phyloP scores from a whole-genome alignment of 2,888 invertebrate species.

The Adelphocoris suturalis region DNA sequence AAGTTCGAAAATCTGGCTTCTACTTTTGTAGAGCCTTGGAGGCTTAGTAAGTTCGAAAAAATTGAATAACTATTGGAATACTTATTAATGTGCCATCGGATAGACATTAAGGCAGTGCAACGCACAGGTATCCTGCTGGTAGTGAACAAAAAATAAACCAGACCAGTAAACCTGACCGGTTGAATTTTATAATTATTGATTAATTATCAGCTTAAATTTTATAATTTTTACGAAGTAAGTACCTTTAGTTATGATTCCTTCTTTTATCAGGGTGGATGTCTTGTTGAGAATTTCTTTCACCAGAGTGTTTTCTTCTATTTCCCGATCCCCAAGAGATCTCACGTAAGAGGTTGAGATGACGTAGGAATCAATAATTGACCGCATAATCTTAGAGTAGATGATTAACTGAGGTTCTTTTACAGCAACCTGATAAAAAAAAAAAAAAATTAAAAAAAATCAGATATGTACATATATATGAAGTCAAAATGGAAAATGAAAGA shows the following conservation, averaged over 20 bases:
- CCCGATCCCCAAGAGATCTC: constrained; percentile 81
- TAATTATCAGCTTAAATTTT: too few species aligned
- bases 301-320: constrained; percentile 84
- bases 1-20: too few species aligned
- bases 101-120: too few species aligned
- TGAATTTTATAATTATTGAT: too few species aligned
- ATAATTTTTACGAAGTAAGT: too few species aligned
- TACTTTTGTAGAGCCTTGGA: too few species aligned
- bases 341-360: constrained; percentile 83
- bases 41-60: too few species aligned
- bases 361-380: constrained; percentile 88
- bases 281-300: constrained; percentile 84
- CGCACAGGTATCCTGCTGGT: too few species aligned
- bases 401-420: constrained; percentile 74
- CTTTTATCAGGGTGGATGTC: constrained; percentile 83
- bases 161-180: too few species aligned
- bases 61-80: too few species aligned
- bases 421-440: constrained; percentile 77
- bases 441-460: not conserved
- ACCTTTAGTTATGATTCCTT: constrained; percentile 84
- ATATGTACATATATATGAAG: not conserved
- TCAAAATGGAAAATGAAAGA: not conserved
- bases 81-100: too few species aligned
- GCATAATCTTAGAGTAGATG: constrained; percentile 77
- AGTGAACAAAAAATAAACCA: too few species aligned